Conservation (phyloP, 2,113 vertebrate genomes). For the Platysteira castanea region DNA sequence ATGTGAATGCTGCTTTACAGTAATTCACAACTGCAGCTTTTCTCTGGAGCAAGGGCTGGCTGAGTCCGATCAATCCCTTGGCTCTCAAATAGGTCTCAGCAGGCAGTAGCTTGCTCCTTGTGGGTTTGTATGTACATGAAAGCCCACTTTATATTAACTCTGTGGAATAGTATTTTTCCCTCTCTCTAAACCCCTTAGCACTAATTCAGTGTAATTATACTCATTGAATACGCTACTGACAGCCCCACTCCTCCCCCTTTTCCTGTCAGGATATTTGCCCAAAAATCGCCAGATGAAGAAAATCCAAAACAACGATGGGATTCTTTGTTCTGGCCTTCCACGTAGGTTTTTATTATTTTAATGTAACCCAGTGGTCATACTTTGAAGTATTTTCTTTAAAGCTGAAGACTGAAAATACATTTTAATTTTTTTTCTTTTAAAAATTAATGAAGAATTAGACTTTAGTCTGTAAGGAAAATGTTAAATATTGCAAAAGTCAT, state of each 20-base stretch:
- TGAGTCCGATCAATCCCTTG: conserved; percentile 25
- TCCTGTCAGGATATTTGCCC: conserved; percentile 44
- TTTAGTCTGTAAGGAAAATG: background rate
- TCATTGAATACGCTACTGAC: conserved; percentile 51
- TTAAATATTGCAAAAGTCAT: background rate
- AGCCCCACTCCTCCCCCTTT: conserved; percentile 21
- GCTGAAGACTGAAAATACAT: background rate
- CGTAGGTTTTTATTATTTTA: background rate
- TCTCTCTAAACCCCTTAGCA: conserved; percentile 38
- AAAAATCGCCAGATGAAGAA: conserved; percentile 36
- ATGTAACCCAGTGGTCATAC: background rate
- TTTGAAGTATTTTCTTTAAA: conserved; percentile 6
- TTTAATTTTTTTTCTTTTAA: background rate
- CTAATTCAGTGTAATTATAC: conserved; percentile 62
- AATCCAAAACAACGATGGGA: background rate
- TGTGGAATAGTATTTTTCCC: conserved; percentile 39
- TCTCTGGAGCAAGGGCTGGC: conserved; percentile 34
- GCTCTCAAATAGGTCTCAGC: conserved; percentile 46
- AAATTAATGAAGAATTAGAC: background rate
- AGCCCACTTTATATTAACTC: conserved; percentile 65
- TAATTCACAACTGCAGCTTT: conserved; percentile 50
- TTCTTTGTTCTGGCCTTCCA: conserved; percentile 13
- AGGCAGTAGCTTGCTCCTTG: conserved; percentile 48
- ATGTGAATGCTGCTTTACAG: conserved; percentile 54
- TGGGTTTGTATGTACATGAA: conserved; percentile 61